Evolutionary conservation across 2,797 vertebrate genomes (phyloP).

Genomic region (Parotocinclus haroldoi): DNA sequence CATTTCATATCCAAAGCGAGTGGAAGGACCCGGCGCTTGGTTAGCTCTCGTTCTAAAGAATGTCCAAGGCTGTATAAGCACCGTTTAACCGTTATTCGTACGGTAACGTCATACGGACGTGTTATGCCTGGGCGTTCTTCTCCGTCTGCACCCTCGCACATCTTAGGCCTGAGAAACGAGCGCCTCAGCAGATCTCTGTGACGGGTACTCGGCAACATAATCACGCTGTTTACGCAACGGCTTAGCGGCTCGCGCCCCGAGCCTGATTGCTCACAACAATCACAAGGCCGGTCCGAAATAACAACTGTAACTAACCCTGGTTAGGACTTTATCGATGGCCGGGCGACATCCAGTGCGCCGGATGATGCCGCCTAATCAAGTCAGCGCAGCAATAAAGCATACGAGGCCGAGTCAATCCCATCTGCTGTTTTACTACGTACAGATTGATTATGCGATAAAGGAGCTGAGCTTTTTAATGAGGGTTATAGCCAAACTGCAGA

Average conservation of each 20-base stretch:
- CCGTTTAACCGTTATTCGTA: too few species aligned
- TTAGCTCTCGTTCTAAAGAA: too few species aligned
- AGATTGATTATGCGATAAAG: constrained; percentile 84
- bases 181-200: constrained; percentile 72
- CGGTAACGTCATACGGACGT: background rate
- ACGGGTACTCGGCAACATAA: constrained; percentile 75
- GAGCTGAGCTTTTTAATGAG: constrained; percentile 70
- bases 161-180: constrained; percentile 54
- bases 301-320: constrained; percentile 79
- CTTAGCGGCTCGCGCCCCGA: constrained; percentile 73
- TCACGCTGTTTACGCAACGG: constrained; percentile 75
- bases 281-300: constrained; percentile 51
- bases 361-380: constrained; percentile 84
- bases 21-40: too few species aligned
- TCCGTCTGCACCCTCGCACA: background rate
- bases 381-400: constrained; percentile 89
- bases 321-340: constrained; percentile 85
- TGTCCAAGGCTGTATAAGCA: too few species aligned
- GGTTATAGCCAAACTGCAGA: constrained; percentile 75
- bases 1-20: too few species aligned
- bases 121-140: background rate
- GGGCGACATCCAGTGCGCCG: constrained; percentile 80
- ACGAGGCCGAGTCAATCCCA: constrained; percentile 89
- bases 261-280: constrained; percentile 57
- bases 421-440: constrained; percentile 85